These are phyloP conservation scores for Vulpes ferrilata DNA, from an alignment of 2,113 vertebrate genomes.

Conservation along the genomic window DNA sequence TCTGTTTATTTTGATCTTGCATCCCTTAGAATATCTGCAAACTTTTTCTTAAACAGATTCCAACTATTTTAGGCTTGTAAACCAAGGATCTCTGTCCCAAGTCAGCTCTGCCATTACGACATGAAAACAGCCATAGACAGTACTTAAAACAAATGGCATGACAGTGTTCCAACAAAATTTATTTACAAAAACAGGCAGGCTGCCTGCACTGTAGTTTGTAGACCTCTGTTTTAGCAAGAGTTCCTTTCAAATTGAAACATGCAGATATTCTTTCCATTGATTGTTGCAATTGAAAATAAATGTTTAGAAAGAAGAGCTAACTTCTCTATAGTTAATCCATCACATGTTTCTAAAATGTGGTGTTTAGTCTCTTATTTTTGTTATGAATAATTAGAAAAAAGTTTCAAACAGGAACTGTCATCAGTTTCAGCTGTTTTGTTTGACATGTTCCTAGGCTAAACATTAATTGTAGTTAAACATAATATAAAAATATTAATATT, in stretches of 20 bases:
- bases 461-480: conserved; percentile 37
- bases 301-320: not conserved
- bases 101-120: not conserved
- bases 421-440: not conserved
- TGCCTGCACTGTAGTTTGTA: not conserved
- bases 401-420: not conserved
- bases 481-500: not conserved
- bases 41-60: not conserved
- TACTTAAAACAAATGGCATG: not conserved
- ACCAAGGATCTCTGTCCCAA: not conserved
- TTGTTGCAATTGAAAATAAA: not conserved
- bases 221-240: not conserved
- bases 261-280: not conserved
- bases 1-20: not conserved
- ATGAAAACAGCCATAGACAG: not conserved
- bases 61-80: not conserved
- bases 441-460: not conserved
- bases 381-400: not conserved
- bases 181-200: not conserved
- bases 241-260: conserved; percentile 32
- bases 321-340: not conserved
- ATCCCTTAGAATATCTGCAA: not conserved
- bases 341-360: not conserved
- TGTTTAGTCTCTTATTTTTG: not conserved
- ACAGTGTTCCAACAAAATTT: not conserved